Evolutionary conservation across 1,140 invertebrate genomes (phyloP), one percentile per base, ranked within the genome.

Genomic region (Heliconius himera): DNA sequence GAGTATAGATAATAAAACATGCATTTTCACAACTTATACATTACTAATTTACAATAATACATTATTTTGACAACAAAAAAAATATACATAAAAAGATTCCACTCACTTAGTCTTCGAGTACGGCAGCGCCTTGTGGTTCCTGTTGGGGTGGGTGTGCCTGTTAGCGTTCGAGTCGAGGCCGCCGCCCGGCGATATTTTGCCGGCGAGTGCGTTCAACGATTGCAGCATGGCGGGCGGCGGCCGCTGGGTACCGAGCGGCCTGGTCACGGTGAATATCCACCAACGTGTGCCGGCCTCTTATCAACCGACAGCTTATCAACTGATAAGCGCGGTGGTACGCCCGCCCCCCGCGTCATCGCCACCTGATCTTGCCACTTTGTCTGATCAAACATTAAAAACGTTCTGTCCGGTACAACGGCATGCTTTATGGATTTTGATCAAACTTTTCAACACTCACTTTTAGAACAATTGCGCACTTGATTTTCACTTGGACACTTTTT

Each of bases 191-290:
- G 97, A 97, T 93, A 97, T 97, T 93, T 97, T 97, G 87, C 96
- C 96, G 93, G 97, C 97, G 94, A 97, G 95, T 91, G 96, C 96
- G 95, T 97, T 97, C 91, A 97, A 93, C 80, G 97, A 97, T 91
- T 97, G 96, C 89, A 97, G 95, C 97, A 97, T 97, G 87, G 89
- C 92, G 91, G 91, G 93, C 91, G 92, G 93, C 92, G 93, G 93
- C 93, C 92, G 93, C 85, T 87, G 88, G 74, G 75, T 83, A 74
- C 85, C 87, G 70, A 89, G 89, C 90, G 87, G 87, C 92, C 92
- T 91, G 87, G 93, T 94, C 93, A 93, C 90, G 88, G 85, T 92
- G 90, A 89, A 79, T 83, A 84, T 84, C 87, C 84, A 85, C 83
- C 82, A 81, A 78, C 88, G 89, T 88, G 86, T 91, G 89, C 85